A percentile compares a stretch with the other conserved stretches of the same genome.
phyloP scores from a whole-genome alignment of 2,888 invertebrate genomes.

The Lacanobia oleracea region DNA sequence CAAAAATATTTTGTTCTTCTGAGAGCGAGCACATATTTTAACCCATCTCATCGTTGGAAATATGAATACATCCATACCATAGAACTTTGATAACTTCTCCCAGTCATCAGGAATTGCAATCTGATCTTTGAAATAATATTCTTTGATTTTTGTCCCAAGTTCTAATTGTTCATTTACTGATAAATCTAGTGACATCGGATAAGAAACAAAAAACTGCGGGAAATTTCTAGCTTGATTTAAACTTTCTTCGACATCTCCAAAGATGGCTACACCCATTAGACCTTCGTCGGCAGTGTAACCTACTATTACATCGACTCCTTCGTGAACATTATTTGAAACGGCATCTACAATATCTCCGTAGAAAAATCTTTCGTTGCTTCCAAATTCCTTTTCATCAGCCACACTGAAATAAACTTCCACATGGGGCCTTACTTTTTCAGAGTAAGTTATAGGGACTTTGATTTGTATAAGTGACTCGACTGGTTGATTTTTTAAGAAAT shows the following conservation, averaged over 20 bases:
- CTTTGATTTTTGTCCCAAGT: conserved; percentile 65
- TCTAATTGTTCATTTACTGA: conserved; percentile 60
- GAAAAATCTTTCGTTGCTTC: conserved; percentile 71
- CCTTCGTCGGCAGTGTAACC: conserved; percentile 93
- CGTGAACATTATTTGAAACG: conserved; percentile 85
- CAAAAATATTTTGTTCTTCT: conserved; percentile 68
- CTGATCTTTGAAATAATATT: conserved; percentile 64
- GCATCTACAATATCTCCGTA: conserved; percentile 74
- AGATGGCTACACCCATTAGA: conserved; percentile 48
- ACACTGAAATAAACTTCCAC: conserved; percentile 62
- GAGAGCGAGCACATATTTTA: conserved; percentile 60
- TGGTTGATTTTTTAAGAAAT: conserved; percentile 70
- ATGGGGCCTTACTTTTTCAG: conserved; percentile 52
- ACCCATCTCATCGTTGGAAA: conserved; percentile 65
- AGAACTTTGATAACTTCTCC: conserved; percentile 48
- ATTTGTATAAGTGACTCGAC: conserved; percentile 55
- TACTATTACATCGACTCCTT: conserved; percentile 92
- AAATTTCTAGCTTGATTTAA: conserved; percentile 40
- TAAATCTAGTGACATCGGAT: conserved; percentile 51
- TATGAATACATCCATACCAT: conserved; percentile 55
- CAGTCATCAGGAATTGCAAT: conserved; percentile 62
- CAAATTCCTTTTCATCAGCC: conserved; percentile 72
- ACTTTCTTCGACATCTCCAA: conserved; percentile 20
- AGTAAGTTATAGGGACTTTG: conserved; percentile 58
- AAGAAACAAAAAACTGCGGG: conserved; percentile 62